These are phyloP conservation scores for Columba guinea DNA, from an alignment of 2,797 vertebrate genomes.

Conservation along the genomic window DNA sequence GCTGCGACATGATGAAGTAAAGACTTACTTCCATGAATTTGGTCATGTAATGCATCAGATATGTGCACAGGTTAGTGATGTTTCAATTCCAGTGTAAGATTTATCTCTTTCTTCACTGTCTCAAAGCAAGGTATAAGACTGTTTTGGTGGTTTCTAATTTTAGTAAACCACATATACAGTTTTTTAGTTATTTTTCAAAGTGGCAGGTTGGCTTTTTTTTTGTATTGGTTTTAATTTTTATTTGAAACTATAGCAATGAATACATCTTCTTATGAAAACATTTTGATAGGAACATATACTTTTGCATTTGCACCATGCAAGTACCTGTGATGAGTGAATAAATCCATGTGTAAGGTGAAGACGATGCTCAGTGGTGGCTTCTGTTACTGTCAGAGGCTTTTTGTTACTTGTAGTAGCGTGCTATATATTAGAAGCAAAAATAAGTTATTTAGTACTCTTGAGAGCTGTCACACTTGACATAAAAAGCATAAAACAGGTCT, in stretches of 20 bases:
- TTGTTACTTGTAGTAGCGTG: neutral
- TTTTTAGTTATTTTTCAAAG: neutral
- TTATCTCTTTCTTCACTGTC: neutral
- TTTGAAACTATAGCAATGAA: neutral
- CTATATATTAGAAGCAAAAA: neutral
- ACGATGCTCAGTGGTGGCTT: neutral
- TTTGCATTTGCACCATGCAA: neutral
- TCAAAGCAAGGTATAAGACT: neutral
- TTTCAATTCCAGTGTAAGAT: neutral
- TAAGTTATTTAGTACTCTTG: neutral
- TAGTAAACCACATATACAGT: neutral
- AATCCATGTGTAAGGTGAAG: neutral
- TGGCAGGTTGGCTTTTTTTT: neutral
- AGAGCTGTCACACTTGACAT: neutral
- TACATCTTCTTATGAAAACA: neutral
- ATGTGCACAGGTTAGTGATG: slow-evolving; percentile 86
- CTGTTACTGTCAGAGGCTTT: neutral
- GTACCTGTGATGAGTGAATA: neutral
- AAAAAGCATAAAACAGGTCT: neutral
- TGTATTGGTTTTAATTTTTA: neutral
- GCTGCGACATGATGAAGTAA: slow-evolving; percentile 91
- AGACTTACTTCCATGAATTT: slow-evolving; percentile 97
- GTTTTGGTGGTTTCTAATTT: neutral
- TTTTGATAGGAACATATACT: neutral
- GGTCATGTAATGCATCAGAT: slow-evolving; percentile 97